Conservation (phyloP, 2,113 vertebrate genomes). For the Ptilorrhoa leucosticta region DNA sequence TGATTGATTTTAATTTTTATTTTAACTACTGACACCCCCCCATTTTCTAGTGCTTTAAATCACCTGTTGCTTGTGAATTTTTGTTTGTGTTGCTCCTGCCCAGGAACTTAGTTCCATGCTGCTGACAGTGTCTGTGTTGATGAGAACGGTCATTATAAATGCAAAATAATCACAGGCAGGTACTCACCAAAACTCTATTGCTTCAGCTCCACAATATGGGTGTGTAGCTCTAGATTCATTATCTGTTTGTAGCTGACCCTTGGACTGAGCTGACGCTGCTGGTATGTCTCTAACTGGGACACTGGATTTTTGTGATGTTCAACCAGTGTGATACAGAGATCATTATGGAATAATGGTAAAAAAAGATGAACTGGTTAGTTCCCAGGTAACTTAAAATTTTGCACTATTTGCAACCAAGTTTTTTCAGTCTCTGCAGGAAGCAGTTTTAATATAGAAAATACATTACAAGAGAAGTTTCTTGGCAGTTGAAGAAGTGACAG, state of each 20-base stretch:
- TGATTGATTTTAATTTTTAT: neutral
- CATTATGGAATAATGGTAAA: neutral
- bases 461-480: conserved; percentile 22
- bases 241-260: neutral
- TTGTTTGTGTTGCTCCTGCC: neutral
- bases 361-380: neutral
- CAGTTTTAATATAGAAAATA: conserved; percentile 4
- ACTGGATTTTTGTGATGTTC: neutral
- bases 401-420: neutral
- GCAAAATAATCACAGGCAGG: neutral
- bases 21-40: neutral
- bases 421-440: neutral
- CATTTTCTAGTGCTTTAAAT: neutral
- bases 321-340: neutral
- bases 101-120: neutral
- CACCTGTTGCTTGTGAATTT: neutral
- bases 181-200: neutral
- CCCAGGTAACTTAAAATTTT: neutral
- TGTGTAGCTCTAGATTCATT: neutral
- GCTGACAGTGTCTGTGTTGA: neutral
- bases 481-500: conserved; percentile 32
- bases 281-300: neutral
- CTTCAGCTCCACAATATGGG: rapidly evolving
- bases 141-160: neutral
- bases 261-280: neutral